Evolutionary conservation across 2,797 vertebrate genomes (phyloP), one percentile per base, ranked within the genome.

Genomic region (Hydrolagus colliei): DNA sequence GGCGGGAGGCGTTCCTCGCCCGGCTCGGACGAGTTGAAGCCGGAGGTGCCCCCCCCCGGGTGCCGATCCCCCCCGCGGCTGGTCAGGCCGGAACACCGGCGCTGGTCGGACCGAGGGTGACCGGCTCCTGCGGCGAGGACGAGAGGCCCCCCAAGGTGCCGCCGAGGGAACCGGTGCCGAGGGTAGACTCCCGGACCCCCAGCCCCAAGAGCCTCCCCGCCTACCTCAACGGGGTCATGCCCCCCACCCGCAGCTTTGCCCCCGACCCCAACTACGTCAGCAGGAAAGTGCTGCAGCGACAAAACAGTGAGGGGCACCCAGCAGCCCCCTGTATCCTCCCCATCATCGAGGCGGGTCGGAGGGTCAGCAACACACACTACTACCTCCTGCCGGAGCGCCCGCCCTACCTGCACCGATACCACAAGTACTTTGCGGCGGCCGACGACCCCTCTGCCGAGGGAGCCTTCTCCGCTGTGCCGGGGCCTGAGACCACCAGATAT

Each of bases 201-300:
- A 98, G 97, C 84, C 97, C 97, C 77, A 99, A 98, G 90, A 97
- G 95, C 90, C 94, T 99, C 14, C 98, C 98, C 0, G 93, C 93
- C 13, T 99, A 99, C 94, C 89, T 95, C 90, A 96, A 99, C 0
- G 97, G 98, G 86, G 94, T 97, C 87, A 99, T 99, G 98, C 98
- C 98, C 73, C 94, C 97, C 0, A 99, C 98, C 0, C 97, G 98
- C 92, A 99, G 98, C 89, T 99, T 99, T 89, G 98, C 98, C 86
- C 97, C 98, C 0, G 95, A 99, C 88, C 97, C 97, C 0, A 98
- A 98, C 61, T 99, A 98, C 0, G 97, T 98, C 86, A 97, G 96
- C 89, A 93, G 89, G 89, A 97, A 96, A 87, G 93, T 95, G 85
- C 93, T 98, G 84, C 96, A 96, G 85, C 94, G 97, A 91, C 97